Conservation (phyloP, 2,888 invertebrate species). For the Mechanitis mazaeus region DNA sequence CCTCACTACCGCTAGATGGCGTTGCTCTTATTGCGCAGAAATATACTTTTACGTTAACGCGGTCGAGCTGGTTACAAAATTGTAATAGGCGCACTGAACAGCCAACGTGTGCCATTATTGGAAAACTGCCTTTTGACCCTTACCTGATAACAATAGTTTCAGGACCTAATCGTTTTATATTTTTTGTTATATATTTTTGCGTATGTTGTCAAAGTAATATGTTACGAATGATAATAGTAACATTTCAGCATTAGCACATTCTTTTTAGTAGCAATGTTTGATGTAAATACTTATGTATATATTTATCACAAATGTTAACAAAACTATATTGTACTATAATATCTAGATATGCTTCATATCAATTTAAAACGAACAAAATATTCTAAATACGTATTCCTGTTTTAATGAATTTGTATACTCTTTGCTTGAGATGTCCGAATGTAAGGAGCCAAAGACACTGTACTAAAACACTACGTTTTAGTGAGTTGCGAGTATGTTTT, state of each 20-base stretch:
- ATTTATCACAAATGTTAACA: conserved; percentile 19
- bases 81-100: no score
- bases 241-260: conserved; percentile 12
- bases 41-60: no score
- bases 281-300: conserved; percentile 21
- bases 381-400: conserved; percentile 27
- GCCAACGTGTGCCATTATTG: no score
- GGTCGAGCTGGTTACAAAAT: no score
- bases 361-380: conserved; percentile 26
- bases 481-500: not conserved
- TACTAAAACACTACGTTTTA: not conserved
- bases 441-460: not conserved
- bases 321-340: conserved; percentile 14
- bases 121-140: no score
- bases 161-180: no score
- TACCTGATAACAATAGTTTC: no score
- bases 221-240: not conserved
- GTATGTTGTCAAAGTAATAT: no score
- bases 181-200: no score
- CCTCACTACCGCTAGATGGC: no score
- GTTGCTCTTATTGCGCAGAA: no score
- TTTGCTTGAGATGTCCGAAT: not conserved
- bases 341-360: conserved; percentile 29
- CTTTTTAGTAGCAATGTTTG: conserved; percentile 8
- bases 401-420: conserved; percentile 16